phyloP scores from a whole-genome alignment of 2,888 invertebrate genomes.

The Physocephala rufipes region DNA sequence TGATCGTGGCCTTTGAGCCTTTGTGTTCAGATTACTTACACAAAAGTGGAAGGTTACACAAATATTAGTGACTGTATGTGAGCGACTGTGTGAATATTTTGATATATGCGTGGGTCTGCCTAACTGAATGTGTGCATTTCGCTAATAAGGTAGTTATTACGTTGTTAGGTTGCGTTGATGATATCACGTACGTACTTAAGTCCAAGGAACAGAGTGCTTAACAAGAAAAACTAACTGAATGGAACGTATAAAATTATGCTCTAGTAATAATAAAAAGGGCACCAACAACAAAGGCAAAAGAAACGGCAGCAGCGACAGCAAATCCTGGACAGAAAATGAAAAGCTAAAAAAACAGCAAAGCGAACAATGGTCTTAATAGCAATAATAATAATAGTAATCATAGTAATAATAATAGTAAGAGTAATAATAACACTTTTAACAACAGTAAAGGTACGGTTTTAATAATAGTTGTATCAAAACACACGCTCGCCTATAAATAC shows the following conservation, averaged over 20 bases:
- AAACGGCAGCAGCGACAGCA: too few species aligned
- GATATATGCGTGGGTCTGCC: conserved; percentile 14
- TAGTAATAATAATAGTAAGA: conserved; percentile 37
- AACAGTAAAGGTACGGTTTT: too few species aligned
- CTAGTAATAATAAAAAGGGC: conserved; percentile 25
- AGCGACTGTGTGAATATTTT: background rate
- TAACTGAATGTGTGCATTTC: background rate
- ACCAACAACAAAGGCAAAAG: too few species aligned
- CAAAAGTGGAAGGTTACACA: too few species aligned
- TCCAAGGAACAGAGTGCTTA: too few species aligned
- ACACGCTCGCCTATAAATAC: conserved; percentile 30
- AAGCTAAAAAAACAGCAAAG: background rate
- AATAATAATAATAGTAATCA: background rate
- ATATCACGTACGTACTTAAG: conserved; percentile 63
- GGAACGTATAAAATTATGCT: conserved; percentile 38
- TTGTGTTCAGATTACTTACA: too few species aligned
- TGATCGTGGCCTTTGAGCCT: too few species aligned
- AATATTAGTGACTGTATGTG: background rate
- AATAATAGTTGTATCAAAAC: too few species aligned
- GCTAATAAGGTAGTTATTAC: conserved; percentile 61
- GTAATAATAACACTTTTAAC: too few species aligned
- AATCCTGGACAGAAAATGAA: too few species aligned
- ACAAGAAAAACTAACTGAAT: conserved; percentile 62
- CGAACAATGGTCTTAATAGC: too few species aligned
- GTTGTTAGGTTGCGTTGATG: conserved; percentile 60